A percentile compares a stretch with the other conserved stretches of the same genome.
These are phyloP conservation scores for Oncopeltus fasciatus DNA, from an alignment of 1,140 invertebrate genomes.

Conservation along the genomic window DNA sequence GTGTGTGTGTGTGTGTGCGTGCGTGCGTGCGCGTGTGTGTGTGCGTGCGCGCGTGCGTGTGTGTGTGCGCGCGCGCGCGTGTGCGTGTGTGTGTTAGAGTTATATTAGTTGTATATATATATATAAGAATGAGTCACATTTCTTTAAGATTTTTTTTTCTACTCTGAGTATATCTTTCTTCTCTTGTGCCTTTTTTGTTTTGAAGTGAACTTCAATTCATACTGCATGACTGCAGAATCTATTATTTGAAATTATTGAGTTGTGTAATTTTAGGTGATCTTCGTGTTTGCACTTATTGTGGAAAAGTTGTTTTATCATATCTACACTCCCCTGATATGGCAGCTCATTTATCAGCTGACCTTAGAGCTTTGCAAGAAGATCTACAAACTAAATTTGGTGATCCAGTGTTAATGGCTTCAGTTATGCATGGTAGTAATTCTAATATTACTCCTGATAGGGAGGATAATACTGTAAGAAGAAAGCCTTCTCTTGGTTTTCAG, in stretches of 20 bases:
- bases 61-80: no score
- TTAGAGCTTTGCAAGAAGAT: conserved; percentile 68
- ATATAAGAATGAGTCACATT: no score
- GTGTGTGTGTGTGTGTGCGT: no score
- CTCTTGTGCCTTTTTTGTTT: no score
- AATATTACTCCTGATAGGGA: conserved; percentile 5
- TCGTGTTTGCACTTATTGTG: conserved; percentile 85
- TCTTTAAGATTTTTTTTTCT: no score
- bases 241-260: conserved; percentile 25
- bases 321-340: conserved; percentile 66
- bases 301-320: conserved; percentile 78
- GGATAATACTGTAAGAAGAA: conserved; percentile 20
- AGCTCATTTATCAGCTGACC: conserved; percentile 57
- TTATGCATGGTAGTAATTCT: conserved; percentile 33
- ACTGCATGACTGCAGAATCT: no score
- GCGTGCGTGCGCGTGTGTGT: no score
- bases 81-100: no score
- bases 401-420: background rate
- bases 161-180: no score
- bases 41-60: no score
- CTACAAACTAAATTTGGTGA: conserved; percentile 46
- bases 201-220: no score
- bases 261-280: conserved; percentile 51
- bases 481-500: conserved; percentile 55
- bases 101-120: no score